Evolutionary conservation across 1,140 invertebrate species (phyloP).

Genomic region (Oreohelix idahoensis): DNA sequence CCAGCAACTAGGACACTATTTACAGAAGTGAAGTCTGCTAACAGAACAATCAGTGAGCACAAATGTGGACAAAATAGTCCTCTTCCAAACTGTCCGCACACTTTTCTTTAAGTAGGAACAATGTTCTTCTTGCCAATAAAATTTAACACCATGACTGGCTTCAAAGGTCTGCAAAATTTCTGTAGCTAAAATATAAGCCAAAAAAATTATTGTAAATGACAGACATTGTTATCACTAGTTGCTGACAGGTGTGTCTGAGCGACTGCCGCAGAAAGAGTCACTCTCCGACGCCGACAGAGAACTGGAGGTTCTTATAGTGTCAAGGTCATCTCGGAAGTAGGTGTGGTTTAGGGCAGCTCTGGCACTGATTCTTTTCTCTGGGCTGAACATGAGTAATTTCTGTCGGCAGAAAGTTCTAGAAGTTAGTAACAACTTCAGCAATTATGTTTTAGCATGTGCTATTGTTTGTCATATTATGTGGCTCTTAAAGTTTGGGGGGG

Average conservation of each 20-base stretch:
- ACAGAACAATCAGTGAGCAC: not conserved
- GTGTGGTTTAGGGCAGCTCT: conserved; percentile 95
- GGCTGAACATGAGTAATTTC: conserved; percentile 89
- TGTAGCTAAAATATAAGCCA: not conserved
- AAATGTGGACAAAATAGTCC: not conserved
- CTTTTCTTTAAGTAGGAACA: not conserved
- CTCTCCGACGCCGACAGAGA: conserved; percentile 63
- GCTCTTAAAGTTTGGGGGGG: too few relatives aligned
- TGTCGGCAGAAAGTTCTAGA: conserved; percentile 46
- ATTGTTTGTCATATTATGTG: too few relatives aligned
- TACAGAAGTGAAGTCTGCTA: too few relatives aligned
- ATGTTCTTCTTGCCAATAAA: not conserved
- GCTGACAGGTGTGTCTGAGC: conserved; percentile 66
- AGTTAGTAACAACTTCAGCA: too few relatives aligned
- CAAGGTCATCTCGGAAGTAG: conserved; percentile 88
- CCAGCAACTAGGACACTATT: too few relatives aligned
- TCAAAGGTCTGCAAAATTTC: not conserved
- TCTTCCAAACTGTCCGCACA: not conserved
- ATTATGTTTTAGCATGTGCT: too few relatives aligned
- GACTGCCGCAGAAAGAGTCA: conserved; percentile 56
- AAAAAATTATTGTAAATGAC: not conserved
- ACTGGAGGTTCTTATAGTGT: conserved; percentile 60
- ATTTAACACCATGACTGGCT: not conserved
- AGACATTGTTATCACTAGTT: conserved; percentile 44
- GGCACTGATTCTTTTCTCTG: conserved; percentile 90